Base-by-base conservation (phyloP, 2,888 invertebrate genomes). In the Erannis defoliaria region DNA sequence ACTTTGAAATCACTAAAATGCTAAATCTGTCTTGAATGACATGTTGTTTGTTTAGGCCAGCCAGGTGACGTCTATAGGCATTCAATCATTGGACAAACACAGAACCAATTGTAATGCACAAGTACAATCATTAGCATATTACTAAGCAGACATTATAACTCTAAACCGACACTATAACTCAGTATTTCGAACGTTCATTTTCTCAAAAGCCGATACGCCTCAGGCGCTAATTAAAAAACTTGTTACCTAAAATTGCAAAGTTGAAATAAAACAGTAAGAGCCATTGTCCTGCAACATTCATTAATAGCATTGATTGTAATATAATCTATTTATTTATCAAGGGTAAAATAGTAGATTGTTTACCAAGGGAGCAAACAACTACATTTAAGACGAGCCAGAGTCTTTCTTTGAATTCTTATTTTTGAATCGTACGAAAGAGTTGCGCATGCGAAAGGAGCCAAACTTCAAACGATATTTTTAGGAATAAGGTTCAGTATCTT, bases 61-160 rank as follows among this genome's bases (percentile, higher is more conserved):
- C 18, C 46, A 46, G 12, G 6, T 33, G 31, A 46, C 46, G 46
- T 46, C 6, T 46, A 46, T 31, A 46, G 46, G 46, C 46, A 46
- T 46, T 46, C 46, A 46, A 5, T 31, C 46, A 33, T 31, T 46
- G 12, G 46, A 46, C 31, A 46, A 46, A 46, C 46, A 43, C 23
- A 46, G 46, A 46, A 31, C 46, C 29, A 8, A 18, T 31, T 31
- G 46, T 46, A 19, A 46, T 31, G 31, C 31, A 46, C 14, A 45
- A 26, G 5, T 29, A 45, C 43, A 45, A 29, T 29, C 16, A 29
- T 45, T 26, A 26, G 26, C 26, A 45, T 21, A 42, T 43, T 12
- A 45, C 10, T 16, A 26, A 42, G 6, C 21, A 23, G 5, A 42
- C n/a, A 42, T 3, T n/a, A n/a, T n/a, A n/a, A n/a, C n/a, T n/a